phyloP scores from a whole-genome alignment of 2,797 vertebrate species.

The Pteronotus mesoamericanus region DNA sequence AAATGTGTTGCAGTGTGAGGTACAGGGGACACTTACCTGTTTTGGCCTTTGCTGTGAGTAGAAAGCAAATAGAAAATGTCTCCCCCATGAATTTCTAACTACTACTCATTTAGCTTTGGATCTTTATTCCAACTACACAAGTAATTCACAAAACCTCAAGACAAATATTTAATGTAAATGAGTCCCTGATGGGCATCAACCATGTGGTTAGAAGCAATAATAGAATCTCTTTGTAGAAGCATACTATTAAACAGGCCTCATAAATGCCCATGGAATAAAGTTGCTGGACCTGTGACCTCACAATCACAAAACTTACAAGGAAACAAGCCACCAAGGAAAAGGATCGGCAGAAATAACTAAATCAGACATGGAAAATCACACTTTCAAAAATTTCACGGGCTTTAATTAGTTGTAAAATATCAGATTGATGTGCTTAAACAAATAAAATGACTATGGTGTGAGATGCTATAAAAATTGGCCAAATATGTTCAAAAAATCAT shows the following conservation, averaged over 20 bases:
- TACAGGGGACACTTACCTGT: not conserved
- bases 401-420: not conserved
- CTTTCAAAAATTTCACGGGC: not conserved
- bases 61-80: not conserved
- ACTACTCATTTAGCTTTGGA: not conserved
- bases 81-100: not conserved
- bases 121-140: not conserved
- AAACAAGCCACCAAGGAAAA: not conserved
- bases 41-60: not conserved
- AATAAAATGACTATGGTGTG: not conserved
- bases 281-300: not conserved
- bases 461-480: not conserved
- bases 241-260: not conserved
- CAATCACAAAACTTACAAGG: not conserved
- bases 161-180: not conserved
- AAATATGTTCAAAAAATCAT: not conserved
- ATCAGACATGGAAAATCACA: not conserved
- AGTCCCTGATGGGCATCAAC: not conserved
- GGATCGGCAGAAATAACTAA: not conserved
- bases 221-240: not conserved
- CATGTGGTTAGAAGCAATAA: not conserved
- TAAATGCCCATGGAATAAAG: not conserved
- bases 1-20: not conserved
- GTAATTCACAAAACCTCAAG: not conserved
- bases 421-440: not conserved